A percentile compares a stretch with the other conserved stretches of the same genome.
These are phyloP conservation scores for Psittacula derbiana DNA, from an alignment of 2,797 vertebrate species.

Conservation along the genomic window DNA sequence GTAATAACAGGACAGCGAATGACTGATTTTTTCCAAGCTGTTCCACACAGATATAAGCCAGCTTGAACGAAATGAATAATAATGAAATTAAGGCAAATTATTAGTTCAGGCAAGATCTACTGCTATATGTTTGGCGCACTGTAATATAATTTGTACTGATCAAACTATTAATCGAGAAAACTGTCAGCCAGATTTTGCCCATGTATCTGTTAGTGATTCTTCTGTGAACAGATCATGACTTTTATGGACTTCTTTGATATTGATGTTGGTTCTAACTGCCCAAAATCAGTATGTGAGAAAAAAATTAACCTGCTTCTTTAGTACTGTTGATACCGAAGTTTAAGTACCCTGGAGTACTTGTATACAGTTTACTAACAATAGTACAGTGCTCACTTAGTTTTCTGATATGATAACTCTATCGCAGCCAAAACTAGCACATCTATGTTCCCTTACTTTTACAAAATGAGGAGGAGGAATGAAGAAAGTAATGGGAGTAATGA, in stretches of 20 bases:
- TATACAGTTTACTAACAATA: neutral
- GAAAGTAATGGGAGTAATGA: neutral
- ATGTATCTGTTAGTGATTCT: neutral
- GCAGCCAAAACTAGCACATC: neutral
- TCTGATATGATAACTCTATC: neutral
- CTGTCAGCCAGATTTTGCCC: neutral
- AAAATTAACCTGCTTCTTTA: neutral
- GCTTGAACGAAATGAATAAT: slow-evolving; percentile 27
- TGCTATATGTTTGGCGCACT: neutral
- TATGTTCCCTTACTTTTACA: neutral
- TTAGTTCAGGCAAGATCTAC: slow-evolving; percentile 2
- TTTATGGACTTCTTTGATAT: neutral
- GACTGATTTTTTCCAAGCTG: slow-evolving; percentile 32
- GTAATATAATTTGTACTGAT: slow-evolving; percentile 25
- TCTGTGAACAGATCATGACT: neutral
- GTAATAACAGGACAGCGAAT: slow-evolving; percentile 18
- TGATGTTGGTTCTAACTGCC: neutral
- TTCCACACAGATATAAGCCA: slow-evolving; percentile 12
- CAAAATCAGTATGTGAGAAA: neutral
- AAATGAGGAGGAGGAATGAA: neutral
- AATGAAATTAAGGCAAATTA: slow-evolving; percentile 51
- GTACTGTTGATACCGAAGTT: neutral
- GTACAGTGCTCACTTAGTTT: neutral
- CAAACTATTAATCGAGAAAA: slow-evolving; percentile 6
- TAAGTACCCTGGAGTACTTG: neutral